Evolutionary conservation across 2,113 vertebrate species (phyloP), one percentile per base, ranked within the genome.

Genomic region (Vicugna pacos): DNA sequence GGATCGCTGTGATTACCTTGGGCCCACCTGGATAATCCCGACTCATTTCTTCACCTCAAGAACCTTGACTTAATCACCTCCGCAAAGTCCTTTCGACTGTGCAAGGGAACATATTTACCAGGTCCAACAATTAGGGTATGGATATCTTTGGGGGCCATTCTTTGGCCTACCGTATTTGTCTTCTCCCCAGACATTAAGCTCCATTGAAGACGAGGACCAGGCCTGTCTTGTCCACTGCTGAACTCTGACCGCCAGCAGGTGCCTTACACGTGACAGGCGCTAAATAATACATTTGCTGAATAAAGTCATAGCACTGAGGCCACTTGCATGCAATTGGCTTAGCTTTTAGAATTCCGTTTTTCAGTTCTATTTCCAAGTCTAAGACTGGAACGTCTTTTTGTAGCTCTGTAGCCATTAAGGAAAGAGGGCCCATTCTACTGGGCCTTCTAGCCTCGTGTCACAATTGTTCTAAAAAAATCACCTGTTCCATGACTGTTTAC

Each of bases 261-360:
- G 2, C 64, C 64, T 65, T 38, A 11, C 22, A 70, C 17, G 35
- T 13, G 69, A 30, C 3, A 81, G 30, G 16, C 60, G 8, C 48
- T 58, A 80, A 85, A 70, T 69, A 89, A 96, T 65, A 80, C 38
- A 58, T 69, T 91, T 92, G 15, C 17, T 80, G 38, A n/a, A 91
- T 89, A 54, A 85, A 93, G 20, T 89, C 79, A 93, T 15, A 52
- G 8, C 38, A 60, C 1, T 54, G 38, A 73, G 9, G 5, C 4
- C 14, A 64, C 38, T 58, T 67, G 19, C 26, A 69, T 52, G 35
- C 24, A 79, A 52, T 91, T 73, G 30, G 24, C n/a, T 92, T 58
- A 58, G 8, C 82, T 79, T 93, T 97, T 83, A 50, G 67, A 83
- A 48, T 73, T 22, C 75, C 54, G n/a, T 65, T 79, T 94, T 91